These are phyloP conservation scores for Epistrophe eligans DNA, from an alignment of 2,888 invertebrate species.

Conservation along the genomic window DNA sequence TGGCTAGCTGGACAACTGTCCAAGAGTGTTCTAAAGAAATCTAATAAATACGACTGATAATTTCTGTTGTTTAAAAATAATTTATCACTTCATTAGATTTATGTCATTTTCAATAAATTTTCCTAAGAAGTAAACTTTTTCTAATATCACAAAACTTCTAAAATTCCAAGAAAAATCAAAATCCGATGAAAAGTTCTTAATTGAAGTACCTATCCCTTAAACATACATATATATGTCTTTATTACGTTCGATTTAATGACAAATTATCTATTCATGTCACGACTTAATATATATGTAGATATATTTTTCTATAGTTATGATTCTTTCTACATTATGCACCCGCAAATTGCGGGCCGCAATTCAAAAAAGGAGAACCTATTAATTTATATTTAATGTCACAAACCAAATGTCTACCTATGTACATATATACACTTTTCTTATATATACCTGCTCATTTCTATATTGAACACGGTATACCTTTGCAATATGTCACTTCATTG, in stretches of 20 bases:
- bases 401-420: neutral
- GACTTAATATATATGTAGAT: neutral
- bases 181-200: neutral
- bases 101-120: too few relatives aligned
- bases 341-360: too few relatives aligned
- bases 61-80: too few relatives aligned
- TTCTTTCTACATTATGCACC: neutral
- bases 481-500: neutral
- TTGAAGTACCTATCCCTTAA: neutral
- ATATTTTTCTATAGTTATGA: neutral
- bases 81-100: too few relatives aligned
- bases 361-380: neutral
- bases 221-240: neutral
- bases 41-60: too few relatives aligned
- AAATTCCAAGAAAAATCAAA: too few relatives aligned
- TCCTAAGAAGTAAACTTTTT: too few relatives aligned
- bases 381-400: conserved; percentile 1
- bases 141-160: too few relatives aligned
- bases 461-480: neutral
- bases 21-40: too few relatives aligned
- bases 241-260: neutral
- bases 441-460: neutral
- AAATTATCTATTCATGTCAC: conserved; percentile 8
- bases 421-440: neutral
- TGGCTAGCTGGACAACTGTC: too few relatives aligned